Base-by-base conservation (phyloP, 2,888 invertebrate species). In the Oscheius myriophilus region DNA sequence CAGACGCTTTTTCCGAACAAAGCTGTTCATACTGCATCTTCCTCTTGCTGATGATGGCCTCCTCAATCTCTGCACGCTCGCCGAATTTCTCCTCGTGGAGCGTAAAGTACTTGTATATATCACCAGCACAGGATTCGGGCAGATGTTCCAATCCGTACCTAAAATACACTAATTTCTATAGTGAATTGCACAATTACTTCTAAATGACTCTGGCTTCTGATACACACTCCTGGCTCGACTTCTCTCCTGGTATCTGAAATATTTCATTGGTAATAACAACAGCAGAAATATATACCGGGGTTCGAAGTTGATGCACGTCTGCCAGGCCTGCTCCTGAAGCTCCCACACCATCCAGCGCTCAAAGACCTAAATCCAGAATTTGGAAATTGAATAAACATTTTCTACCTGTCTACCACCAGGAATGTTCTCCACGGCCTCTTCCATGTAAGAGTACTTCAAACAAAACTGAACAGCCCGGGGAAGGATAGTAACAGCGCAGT, bases 311-410 rank as follows among this genome's bases (percentile, higher is more conserved):
- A 99, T 95, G 86, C 96, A 99, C 0, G 98, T 97, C 87, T 95
- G 93, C 98, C 98, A 99, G 0, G 97, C 96, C 88, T 99, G 98
- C 88, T 98, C 97, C 88, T 96, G 95, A 55, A 98, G 98, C 88
- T 98, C 94, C 98, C 98, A 99, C 88, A 97, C 96, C 95, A 97
- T 98, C 98, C 98, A 99, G 41, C 98, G 91, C 87, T 99, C 97
- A 89, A 98, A 99, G 0, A 97, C 95, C 33, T 33, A 33, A 3
- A 33, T 6, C 3, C 33, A 33, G 3, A 33, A 33, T 6, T 33
- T 6, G 4, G 9, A 3, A 33, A n/a, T n/a, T n/a, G n/a, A 33
- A 33, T 9, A 33, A 33, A 33, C 9, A 33, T 6, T 33, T 6
- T 33, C 4, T 33, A 33, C 33, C 78, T 84, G 84, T 62, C 84